A percentile compares a stretch with the other conserved stretches of the same genome.
Conservation (phyloP, 2,888 invertebrate genomes). For the Pegoplata infirma region DNA sequence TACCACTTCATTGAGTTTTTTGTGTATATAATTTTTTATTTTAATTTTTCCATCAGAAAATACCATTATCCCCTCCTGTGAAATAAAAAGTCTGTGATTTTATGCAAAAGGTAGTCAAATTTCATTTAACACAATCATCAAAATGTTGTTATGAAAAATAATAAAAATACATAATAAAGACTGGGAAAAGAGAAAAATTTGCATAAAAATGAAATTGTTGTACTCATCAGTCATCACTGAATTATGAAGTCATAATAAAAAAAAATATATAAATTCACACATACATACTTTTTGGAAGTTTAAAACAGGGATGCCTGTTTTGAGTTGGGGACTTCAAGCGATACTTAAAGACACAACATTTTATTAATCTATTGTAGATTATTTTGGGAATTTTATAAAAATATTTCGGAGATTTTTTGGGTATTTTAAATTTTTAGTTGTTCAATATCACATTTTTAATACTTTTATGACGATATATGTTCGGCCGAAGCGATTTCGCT, state of each 20-base stretch:
- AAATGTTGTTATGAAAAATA: constrained; percentile 26
- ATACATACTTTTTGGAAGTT: too few species aligned
- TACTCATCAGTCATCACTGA: constrained; percentile 22
- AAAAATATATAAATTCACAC: too few species aligned
- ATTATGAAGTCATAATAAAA: constrained; percentile 9
- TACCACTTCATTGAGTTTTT: constrained; percentile 22
- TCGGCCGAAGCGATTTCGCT: too few species aligned
- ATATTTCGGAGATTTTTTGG: too few species aligned
- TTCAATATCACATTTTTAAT: too few species aligned
- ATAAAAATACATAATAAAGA: background rate
- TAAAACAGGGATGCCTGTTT: too few species aligned
- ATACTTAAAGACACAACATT: too few species aligned
- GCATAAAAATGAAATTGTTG: constrained; percentile 35
- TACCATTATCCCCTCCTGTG: background rate
- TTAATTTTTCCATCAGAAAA: constrained; percentile 23
- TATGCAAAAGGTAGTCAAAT: constrained; percentile 37
- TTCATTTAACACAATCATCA: constrained; percentile 39
- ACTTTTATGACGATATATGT: too few species aligned
- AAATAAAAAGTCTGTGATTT: background rate
- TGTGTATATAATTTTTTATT: background rate
- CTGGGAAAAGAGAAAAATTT: constrained; percentile 19
- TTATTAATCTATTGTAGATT: too few species aligned
- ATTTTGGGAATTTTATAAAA: too few species aligned
- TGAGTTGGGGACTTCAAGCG: too few species aligned
- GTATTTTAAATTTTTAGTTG: too few species aligned